Evolutionary conservation across 2,888 invertebrate species (phyloP), one percentile per base, ranked within the genome.

Genomic region (Charanyca ferruginea): DNA sequence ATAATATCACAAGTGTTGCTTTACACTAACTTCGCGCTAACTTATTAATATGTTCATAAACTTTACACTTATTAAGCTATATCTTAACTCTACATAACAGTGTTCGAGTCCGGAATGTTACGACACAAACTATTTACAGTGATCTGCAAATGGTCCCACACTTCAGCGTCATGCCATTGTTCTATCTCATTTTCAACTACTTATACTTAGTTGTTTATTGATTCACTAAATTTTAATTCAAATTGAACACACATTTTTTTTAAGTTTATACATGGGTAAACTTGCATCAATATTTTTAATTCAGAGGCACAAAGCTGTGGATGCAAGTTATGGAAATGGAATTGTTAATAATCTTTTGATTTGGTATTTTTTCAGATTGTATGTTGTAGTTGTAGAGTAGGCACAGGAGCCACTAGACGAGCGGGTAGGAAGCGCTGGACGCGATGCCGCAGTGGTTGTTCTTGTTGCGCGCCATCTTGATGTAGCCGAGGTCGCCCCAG

Each of bases 371-470:
- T 7, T 2, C 32, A 20, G 22, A 28, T 73, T 22, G 13, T 16
- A 20, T 9, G 9, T 20, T 9, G 9, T 20, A 22, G 6, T 18
- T 0, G 18, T 23, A 1, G 25, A 13, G 25, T 16, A 35, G 9
- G 0, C 13, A 3, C 60, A 13, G 25, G 13, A 35, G 9, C 1
- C 13, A 3, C 60, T 74, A 98, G 83, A 98, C 98, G 63, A 98
- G 96, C 28, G 99, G 99, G 93, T 98, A 99, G 88, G 98, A 98
- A 75, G 98, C 97, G 75, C 96, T 91, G 51, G 97, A 95, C 61
- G 99, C 98, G 90, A 99, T 97, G 84, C 99, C 99, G 91, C 99
- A 99, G 89, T 97, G 96, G 92, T 99, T 99, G 38, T 97, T 85
- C 84, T 96, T 96, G 94, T 99, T 98, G 83, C 99, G 96, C 32